Base-by-base conservation (phyloP, 1,140 invertebrate genomes). In the Drosophila kohkoa region DNA sequence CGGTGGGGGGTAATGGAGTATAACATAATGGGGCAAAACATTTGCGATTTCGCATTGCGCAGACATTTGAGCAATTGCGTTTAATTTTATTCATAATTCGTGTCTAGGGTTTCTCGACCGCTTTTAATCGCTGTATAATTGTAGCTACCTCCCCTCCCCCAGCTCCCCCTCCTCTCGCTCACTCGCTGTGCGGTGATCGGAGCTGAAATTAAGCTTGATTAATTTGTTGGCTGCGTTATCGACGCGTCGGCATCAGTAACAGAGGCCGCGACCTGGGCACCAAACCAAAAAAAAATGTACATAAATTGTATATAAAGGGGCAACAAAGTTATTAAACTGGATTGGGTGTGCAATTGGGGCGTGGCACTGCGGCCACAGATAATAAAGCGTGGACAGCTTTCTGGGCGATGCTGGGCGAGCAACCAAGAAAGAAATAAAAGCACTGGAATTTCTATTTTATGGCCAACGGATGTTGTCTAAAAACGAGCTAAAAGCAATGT, bases 31-130 rank as follows among this genome's bases (percentile, higher is more conserved):
- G 30, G 60, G 60, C 15, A 15, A 41, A 8, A 6, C 7, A 28
- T 1, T 59, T 25, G 35, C 41, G 55, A 73, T 70, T 72, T 72
- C 28, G 62, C 49, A 57, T 70, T 73, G 35, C 46, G 77, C 57
- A 74, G 81, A 81, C 81, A 79, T 85, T 87, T 87, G 85, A 87
- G 83, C 80, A 87, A 87, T 87, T 88, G 83, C 81, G 75, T 78
- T 85, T 89, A 89, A 88, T 89, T 89, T 89, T 83, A 88, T 88
- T 89, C 85, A 88, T 88, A 88, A 88, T 88, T 88, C 85, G 83
- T 88, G 82, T 77, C 76, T 79, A 66, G 66, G 80, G 68, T 86
- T 82, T 49, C 82, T 70, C 71, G 16, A 55, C 54, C 28, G 41
- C 64, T 64, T 59, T 79, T 83, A 77, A 72, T 75, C 72, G 66